Percentiles rank a stretch among this genome's conserved stretches.
Evolutionary conservation across 2,113 vertebrate genomes (phyloP).

Genomic region (Antidorcas marsupialis): DNA sequence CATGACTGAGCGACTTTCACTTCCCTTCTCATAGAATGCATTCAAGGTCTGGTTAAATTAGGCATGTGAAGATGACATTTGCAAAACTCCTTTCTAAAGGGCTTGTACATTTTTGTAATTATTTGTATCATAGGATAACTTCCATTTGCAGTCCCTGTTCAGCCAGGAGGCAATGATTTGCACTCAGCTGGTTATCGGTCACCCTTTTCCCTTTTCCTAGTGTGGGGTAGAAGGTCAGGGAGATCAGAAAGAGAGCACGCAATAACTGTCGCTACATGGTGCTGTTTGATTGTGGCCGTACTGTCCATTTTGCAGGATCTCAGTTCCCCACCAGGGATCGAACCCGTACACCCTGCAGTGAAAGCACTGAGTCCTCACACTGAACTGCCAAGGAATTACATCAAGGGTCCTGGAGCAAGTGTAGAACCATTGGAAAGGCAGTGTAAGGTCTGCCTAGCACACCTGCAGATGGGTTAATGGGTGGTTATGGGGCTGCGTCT

Average conservation of each 20-base stretch:
- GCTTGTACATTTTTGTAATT: neutral
- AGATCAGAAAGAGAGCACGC: neutral
- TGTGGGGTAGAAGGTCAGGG: neutral
- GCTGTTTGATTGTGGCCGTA: neutral
- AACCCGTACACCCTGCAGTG: neutral
- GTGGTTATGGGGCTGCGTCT: neutral
- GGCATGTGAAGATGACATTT: neutral
- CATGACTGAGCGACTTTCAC: neutral
- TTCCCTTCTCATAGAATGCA: neutral
- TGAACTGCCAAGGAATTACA: neutral
- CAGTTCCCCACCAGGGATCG: neutral
- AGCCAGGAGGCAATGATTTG: neutral
- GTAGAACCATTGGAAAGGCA: neutral
- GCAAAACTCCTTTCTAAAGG: neutral
- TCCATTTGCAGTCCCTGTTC: neutral
- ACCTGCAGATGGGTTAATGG: neutral
- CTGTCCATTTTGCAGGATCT: neutral
- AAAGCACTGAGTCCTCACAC: neutral
- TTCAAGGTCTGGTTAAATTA: neutral
- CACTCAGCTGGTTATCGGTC: neutral
- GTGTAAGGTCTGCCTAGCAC: neutral
- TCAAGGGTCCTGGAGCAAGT: neutral
- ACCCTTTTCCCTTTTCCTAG: neutral
- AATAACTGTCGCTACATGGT: neutral
- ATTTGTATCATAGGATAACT: neutral